A percentile compares a stretch with the other conserved stretches of the same genome.
These are phyloP conservation scores for Dicrostonyx torquatus DNA, from an alignment of 2,797 vertebrate species.

Conservation along the genomic window DNA sequence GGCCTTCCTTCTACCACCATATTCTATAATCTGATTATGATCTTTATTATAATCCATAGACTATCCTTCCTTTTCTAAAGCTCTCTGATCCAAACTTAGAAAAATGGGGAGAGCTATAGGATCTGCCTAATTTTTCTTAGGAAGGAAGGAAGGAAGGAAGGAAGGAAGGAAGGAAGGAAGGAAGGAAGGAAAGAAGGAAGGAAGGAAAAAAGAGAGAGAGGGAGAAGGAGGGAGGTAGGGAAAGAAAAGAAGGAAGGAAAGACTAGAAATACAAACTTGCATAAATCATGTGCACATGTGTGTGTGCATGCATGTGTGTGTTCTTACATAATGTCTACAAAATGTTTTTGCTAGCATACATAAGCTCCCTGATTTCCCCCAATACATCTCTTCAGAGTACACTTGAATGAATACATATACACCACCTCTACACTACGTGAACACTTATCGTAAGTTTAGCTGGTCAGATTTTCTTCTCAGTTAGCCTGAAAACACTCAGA, in stretches of 20 bases:
- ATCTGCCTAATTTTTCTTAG: not conserved
- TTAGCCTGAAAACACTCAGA: constrained; percentile 10
- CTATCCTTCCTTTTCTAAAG: not conserved
- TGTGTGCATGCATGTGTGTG: not conserved
- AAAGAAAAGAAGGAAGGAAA: no score
- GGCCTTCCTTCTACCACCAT: not conserved
- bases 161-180: not conserved
- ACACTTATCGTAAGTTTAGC: not conserved
- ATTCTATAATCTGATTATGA: not conserved
- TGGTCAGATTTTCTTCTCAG: not conserved
- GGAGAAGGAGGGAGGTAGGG: not conserved
- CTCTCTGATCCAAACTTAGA: not conserved
- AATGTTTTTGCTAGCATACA: not conserved
- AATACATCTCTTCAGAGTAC: not conserved
- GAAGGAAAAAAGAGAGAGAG: rapidly evolving
- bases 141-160: not conserved
- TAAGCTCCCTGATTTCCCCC: not conserved
- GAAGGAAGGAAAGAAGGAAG: not conserved
- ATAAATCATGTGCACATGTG: not conserved
- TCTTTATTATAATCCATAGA: not conserved
- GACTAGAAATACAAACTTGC: not conserved
- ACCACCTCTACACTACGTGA: not conserved
- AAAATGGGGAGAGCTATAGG: not conserved
- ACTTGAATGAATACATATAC: not conserved
- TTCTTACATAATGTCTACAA: not conserved